A percentile compares a stretch with the other conserved stretches of the same genome.
These are phyloP conservation scores for Dasypus novemcinctus DNA, from an alignment of 2,113 vertebrate species.

Conservation along the genomic window DNA sequence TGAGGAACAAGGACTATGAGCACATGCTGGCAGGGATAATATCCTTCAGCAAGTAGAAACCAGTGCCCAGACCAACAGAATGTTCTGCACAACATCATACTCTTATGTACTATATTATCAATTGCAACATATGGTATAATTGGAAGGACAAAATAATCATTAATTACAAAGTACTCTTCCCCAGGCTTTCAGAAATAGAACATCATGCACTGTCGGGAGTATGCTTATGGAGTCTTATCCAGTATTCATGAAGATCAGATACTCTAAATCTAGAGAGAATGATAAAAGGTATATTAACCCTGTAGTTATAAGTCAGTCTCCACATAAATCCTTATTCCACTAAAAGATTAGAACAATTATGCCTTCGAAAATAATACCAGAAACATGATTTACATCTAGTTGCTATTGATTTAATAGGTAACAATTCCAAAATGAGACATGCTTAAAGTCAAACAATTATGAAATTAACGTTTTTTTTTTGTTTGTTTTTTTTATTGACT, in stretches of 20 bases:
- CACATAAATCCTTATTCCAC: neutral
- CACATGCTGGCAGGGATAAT: neutral
- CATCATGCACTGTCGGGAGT: neutral
- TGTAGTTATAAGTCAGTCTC: slow-evolving; percentile 19
- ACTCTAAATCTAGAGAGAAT: slow-evolving; percentile 24
- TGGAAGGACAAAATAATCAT: slow-evolving; percentile 38
- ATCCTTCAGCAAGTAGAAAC: neutral
- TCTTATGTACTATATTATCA: neutral
- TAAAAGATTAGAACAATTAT: neutral
- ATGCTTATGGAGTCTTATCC: neutral
- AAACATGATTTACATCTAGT: neutral
- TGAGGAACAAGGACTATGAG: neutral
- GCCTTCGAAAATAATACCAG: neutral
- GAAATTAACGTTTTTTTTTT: neutral
- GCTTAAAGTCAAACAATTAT: neutral
- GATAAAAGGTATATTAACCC: neutral
- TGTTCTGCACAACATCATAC: neutral
- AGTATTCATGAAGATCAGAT: slow-evolving; percentile 32
- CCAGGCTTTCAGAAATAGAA: slow-evolving; percentile 45
- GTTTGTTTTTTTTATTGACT: too few relatives aligned
- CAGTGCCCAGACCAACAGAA: neutral
- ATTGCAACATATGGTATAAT: slow-evolving; percentile 46
- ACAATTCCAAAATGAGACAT: neutral
- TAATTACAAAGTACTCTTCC: slow-evolving; percentile 45
- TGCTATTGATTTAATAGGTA: neutral